Evolutionary conservation across 2,888 invertebrate species (phyloP), one percentile per base, ranked within the genome.

Genomic region (Apamea crenata): DNA sequence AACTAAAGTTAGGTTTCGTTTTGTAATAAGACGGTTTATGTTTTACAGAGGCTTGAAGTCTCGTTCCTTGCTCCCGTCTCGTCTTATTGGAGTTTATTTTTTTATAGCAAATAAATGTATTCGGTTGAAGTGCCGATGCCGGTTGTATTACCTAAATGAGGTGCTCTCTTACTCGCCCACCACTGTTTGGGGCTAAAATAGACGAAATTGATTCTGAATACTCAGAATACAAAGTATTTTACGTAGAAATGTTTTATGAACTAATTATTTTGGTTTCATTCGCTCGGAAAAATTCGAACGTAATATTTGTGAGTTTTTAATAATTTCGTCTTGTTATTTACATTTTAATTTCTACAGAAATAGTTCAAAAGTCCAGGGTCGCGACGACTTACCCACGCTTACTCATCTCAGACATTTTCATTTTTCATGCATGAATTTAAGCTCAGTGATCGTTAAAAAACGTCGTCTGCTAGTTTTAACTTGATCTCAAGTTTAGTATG

Each of bases 401-500:
- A 29, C 21, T 66, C 14, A 10, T 59, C 40, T 63, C 32, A 84
- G 63, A 82, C 16, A 53, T 80, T 71, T 66, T 36, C n/a, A 32
- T 63, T 69, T 76, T 81, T 67, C 29, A 44, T 65, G 36, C 29
- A 59, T 63, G 36, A 56, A 65, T 69, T 69, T 59, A 59, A 65
- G 36, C 7, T 76, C 25, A 50, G 40, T n/a, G 59, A 81, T 63
- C 50, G 50, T 63, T 63, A 21, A 68, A 84, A 71, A 76, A 59
- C 50, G 40, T 65, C 14, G 59, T 81, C 53, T 69, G 53, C 14
- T 77, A 53, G 65, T 77, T 84, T 77, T 36, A 75, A 81, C 61
- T 81, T 21, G 70, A 73, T 61, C 59, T 25, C n/a, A 85, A 85
- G 63, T 82, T 67, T 44, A 44, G 56, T 68, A 74, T 56, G 44